Evolutionary conservation across 2,888 invertebrate genomes (phyloP).

Genomic region (Sarcophaga subvicina): DNA sequence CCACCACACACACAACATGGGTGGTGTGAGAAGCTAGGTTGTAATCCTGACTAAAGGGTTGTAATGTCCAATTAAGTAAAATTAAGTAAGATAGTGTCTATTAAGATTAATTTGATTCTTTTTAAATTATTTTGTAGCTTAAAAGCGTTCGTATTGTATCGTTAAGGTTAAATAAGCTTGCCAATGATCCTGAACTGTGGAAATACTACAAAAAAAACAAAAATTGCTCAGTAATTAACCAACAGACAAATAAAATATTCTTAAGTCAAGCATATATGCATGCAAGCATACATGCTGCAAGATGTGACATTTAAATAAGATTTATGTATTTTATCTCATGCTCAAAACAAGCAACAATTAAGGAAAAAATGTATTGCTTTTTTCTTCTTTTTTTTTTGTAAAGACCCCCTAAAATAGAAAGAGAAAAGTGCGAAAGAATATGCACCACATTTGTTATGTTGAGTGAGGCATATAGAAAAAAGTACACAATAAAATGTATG

Average conservation of each 20-base stretch:
- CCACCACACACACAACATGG: too few relatives aligned
- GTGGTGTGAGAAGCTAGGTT: too few relatives aligned
- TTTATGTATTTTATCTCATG: conserved; percentile 24
- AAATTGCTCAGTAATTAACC: not conserved
- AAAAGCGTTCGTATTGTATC: too few relatives aligned
- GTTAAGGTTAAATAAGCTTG: too few relatives aligned
- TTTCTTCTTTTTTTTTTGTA: not conserved
- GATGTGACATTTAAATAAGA: conserved; percentile 10
- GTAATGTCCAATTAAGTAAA: too few relatives aligned
- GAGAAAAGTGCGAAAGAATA: conserved; percentile 23
- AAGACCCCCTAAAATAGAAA: not conserved
- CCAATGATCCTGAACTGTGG: too few relatives aligned
- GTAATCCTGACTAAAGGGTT: too few relatives aligned
- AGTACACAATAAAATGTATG: conserved; percentile 72
- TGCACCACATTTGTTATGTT: conserved; percentile 2
- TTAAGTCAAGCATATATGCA: not conserved
- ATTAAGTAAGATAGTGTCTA: too few relatives aligned
- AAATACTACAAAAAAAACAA: too few relatives aligned
- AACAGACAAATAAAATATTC: not conserved
- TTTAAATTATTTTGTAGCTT: too few relatives aligned
- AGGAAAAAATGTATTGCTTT: not conserved
- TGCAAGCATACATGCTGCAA: not conserved
- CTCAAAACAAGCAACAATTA: conserved; percentile 25
- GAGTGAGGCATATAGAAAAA: conserved; percentile 20
- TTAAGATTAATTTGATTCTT: too few relatives aligned